A percentile compares a stretch with the other conserved stretches of the same genome.
These are phyloP conservation scores for Dreissena polymorpha DNA, from an alignment of 1,140 invertebrate species.

Conservation along the genomic window DNA sequence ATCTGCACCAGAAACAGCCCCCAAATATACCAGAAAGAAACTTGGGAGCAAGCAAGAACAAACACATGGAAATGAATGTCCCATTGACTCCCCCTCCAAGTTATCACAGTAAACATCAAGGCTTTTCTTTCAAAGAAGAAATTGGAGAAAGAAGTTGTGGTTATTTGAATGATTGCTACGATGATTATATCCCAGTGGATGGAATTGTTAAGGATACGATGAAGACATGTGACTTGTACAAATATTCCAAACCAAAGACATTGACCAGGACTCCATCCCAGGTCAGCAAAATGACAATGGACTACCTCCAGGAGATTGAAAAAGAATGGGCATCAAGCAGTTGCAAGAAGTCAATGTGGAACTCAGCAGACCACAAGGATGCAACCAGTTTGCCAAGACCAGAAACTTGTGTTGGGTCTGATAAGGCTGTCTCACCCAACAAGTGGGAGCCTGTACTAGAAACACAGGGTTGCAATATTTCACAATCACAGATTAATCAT, in stretches of 20 bases:
- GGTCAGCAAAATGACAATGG: conserved; percentile 67
- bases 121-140: too few relatives aligned
- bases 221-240: conserved; percentile 54
- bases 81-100: too few relatives aligned
- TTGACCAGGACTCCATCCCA: conserved; percentile 54
- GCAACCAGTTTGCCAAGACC: neutral
- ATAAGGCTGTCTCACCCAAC: conserved; percentile 30
- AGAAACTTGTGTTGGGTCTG: conserved; percentile 29
- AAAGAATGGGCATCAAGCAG: conserved; percentile 63
- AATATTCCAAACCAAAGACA: conserved; percentile 42
- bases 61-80: too few relatives aligned
- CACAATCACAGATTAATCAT: neutral
- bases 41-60: too few relatives aligned
- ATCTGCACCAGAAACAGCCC: too few relatives aligned
- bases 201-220: conserved; percentile 67
- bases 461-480: neutral
- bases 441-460: conserved; percentile 40
- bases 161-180: too few relatives aligned
- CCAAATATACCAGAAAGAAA: too few relatives aligned
- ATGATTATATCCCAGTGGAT: conserved; percentile 61
- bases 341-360: neutral
- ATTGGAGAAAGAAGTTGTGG: too few relatives aligned
- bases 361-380: neutral
- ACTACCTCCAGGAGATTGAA: conserved; percentile 72
- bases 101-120: too few relatives aligned